Evolutionary conservation across 2,113 vertebrate genomes (phyloP).

Genomic region (Eurypyga helias): DNA sequence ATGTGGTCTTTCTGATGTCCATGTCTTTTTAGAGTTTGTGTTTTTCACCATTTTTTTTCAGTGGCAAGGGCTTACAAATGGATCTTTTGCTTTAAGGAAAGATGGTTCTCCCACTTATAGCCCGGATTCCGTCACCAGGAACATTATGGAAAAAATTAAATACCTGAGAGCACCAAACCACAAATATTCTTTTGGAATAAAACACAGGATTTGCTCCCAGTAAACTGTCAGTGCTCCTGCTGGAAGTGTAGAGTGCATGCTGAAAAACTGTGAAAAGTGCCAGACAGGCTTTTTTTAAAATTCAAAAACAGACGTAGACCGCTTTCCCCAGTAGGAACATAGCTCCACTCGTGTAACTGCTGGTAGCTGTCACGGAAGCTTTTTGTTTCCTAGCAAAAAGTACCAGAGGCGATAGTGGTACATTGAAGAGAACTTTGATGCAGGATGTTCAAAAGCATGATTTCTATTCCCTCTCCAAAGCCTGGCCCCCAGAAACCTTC

Average conservation of each 20-base stretch:
- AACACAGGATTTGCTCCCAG: neutral
- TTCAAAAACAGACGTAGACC: neutral
- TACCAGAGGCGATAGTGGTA: neutral
- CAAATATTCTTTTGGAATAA: neutral
- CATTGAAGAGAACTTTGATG: constrained; percentile 12
- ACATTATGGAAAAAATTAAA: neutral
- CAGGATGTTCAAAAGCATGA: constrained; percentile 24
- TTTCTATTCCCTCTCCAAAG: neutral
- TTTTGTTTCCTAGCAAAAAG: constrained; percentile 17
- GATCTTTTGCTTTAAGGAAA: neutral
- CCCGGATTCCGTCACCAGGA: neutral
- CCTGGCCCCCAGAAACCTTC: neutral
- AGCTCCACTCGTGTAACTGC: neutral
- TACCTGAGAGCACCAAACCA: neutral
- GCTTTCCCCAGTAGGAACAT: neutral
- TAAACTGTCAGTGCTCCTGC: neutral
- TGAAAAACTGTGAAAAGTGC: neutral
- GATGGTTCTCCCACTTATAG: neutral
- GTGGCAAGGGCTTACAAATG: neutral
- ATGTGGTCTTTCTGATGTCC: neutral
- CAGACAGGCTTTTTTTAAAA: neutral
- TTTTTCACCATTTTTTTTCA: neutral
- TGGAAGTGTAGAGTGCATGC: neutral
- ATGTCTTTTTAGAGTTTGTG: neutral
- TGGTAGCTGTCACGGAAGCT: neutral